Percentiles rank a stretch among this genome's conserved stretches.
Conservation (phyloP, 1,140 invertebrate species). For the Cyclargus thomasi region DNA sequence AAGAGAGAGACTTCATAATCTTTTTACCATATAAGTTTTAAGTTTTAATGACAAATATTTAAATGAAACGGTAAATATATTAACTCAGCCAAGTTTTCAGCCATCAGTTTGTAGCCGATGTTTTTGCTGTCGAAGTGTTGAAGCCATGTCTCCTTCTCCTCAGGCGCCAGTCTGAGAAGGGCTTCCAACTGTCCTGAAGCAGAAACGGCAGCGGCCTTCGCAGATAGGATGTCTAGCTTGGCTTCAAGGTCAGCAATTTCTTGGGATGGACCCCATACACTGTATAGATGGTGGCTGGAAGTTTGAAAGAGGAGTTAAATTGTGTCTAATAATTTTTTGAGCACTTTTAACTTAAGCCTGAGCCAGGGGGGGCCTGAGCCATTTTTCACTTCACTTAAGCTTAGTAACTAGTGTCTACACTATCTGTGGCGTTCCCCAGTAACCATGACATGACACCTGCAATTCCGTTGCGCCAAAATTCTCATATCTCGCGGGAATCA, state of each 20-base stretch:
- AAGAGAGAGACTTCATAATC: too few species aligned
- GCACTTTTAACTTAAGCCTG: too few species aligned
- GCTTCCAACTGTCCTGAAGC: conserved; percentile 45
- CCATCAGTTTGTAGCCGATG: conserved; percentile 45
- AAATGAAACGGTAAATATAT: conserved; percentile 17
- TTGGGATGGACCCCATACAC: conserved; percentile 39
- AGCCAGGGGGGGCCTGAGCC: too few species aligned
- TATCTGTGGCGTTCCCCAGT: too few species aligned
- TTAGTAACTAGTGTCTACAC: too few species aligned
- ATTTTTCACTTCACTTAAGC: too few species aligned
- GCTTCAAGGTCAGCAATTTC: conserved; percentile 43
- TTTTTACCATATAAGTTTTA: too few species aligned
- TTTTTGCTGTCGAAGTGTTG: conserved; percentile 42
- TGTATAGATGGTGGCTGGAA: conserved; percentile 51
- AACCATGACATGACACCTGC: too few species aligned
- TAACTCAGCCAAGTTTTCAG: conserved; percentile 60
- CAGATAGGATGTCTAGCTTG: conserved; percentile 47
- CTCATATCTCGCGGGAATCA: too few species aligned
- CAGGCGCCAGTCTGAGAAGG: conserved; percentile 49
- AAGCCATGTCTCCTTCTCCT: conserved; percentile 50
- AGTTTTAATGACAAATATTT: too few species aligned
- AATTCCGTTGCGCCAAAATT: too few species aligned
- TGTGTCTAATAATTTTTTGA: too few species aligned
- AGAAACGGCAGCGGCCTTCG: conserved; percentile 40
- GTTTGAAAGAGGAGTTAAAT: background rate